These are phyloP conservation scores for Trachymyrmex cornetzi DNA, from an alignment of 1,140 invertebrate genomes.

Conservation along the genomic window DNA sequence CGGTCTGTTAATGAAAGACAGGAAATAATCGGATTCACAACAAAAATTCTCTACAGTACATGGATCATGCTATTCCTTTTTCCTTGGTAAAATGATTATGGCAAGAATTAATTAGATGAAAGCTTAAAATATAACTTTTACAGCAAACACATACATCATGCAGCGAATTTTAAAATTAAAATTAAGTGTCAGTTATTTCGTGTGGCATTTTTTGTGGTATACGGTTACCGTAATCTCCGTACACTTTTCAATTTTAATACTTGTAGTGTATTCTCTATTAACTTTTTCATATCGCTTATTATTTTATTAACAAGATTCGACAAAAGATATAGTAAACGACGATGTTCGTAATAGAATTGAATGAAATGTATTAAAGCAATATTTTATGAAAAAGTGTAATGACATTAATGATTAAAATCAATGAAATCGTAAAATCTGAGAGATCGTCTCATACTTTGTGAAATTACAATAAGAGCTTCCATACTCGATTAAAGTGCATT, in stretches of 20 bases:
- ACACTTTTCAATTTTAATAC: background rate
- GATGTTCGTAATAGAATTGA: conserved; percentile 17
- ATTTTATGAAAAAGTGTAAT: background rate
- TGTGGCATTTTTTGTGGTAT: background rate
- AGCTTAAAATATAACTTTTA: background rate
- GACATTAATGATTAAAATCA: conserved; percentile 30
- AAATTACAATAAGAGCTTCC: conserved; percentile 18
- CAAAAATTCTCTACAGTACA: background rate
- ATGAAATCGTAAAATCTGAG: background rate
- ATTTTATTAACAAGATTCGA: conserved; percentile 8
- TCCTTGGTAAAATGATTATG: background rate
- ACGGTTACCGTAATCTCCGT: background rate
- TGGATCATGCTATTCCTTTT: background rate
- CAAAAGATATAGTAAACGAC: background rate
- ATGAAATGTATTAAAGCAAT: background rate
- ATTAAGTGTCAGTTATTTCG: background rate
- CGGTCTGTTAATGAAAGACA: background rate
- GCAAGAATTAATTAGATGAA: background rate
- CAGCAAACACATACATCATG: no score
- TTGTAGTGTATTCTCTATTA: background rate
- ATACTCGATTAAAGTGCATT: conserved; percentile 54
- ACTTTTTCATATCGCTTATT: background rate
- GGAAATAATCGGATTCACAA: background rate
- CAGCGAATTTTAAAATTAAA: background rate
- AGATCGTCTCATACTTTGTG: background rate